Conservation (phyloP, 2,888 invertebrate species). For the Synanthedon myopaeformis region DNA sequence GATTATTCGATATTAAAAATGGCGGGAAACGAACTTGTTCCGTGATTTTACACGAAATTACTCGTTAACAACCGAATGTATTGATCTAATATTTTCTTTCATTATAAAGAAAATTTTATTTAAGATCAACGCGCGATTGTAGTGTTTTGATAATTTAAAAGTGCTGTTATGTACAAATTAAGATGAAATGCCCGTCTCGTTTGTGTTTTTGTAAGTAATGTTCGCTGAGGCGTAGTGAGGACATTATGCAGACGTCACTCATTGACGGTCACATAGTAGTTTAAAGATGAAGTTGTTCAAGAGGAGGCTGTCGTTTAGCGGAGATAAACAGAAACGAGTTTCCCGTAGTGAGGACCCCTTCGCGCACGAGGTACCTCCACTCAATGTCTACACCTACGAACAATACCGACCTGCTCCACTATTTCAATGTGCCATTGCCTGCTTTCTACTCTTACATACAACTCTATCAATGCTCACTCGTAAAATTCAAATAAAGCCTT, state of each 20-base stretch:
- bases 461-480: too few species aligned
- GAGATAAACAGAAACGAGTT: constrained; percentile 64
- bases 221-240: constrained; percentile 25
- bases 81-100: too few species aligned
- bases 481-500: too few species aligned
- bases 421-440: neutral
- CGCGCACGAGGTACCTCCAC: constrained; percentile 51
- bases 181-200: too few species aligned
- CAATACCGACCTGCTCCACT: neutral
- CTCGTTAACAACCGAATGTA: constrained; percentile 15
- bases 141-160: neutral
- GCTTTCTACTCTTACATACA: neutral
- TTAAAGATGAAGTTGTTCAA: constrained; percentile 63
- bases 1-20: neutral
- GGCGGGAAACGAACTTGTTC: constrained; percentile 14
- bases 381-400: constrained; percentile 2
- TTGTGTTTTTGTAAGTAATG: neutral
- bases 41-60: constrained; percentile 33
- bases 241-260: constrained; percentile 16
- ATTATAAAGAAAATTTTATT: too few species aligned
- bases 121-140: too few species aligned
- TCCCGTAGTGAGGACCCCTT: constrained; percentile 56
- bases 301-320: constrained; percentile 62
- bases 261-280: constrained; percentile 3
- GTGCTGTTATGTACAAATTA: neutral